A percentile compares a stretch with the other conserved stretches of the same genome.
Evolutionary conservation across 2,888 invertebrate genomes (phyloP).

Genomic region (Empis livida): DNA sequence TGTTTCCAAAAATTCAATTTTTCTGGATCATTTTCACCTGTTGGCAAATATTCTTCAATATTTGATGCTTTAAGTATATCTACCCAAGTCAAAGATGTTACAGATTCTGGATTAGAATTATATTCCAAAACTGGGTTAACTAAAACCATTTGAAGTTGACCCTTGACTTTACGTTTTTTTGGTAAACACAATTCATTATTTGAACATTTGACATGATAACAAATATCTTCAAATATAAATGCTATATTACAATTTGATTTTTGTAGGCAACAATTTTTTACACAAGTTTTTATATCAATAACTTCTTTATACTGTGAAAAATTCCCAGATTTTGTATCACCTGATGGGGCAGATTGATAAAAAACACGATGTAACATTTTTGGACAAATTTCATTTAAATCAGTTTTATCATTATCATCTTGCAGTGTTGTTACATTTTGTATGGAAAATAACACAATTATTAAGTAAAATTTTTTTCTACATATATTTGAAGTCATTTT

Average conservation of each 20-base stretch:
- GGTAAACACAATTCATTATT: constrained; percentile 62
- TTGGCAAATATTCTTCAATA: constrained; percentile 17
- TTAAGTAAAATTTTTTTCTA: too few relatives aligned
- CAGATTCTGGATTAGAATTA: constrained; percentile 16
- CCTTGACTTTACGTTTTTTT: constrained; percentile 42
- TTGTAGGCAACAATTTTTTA: constrained; percentile 41
- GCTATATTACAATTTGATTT: constrained; percentile 56
- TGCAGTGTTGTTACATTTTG: too few relatives aligned
- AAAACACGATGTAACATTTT: constrained; percentile 33
- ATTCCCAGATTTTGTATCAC: constrained; percentile 44
- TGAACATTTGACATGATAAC: constrained; percentile 63
- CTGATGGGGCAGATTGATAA: constrained; percentile 32
- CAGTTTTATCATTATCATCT: too few relatives aligned
- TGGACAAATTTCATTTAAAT: constrained; percentile 14
- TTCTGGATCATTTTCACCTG: constrained; percentile 14
- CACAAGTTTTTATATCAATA: constrained; percentile 55
- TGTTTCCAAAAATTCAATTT: constrained; percentile 27
- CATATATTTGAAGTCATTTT: too few relatives aligned
- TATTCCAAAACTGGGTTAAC: constrained; percentile 56
- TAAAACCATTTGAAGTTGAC: constrained; percentile 61
- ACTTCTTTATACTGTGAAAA: constrained; percentile 43
- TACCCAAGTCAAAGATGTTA: constrained; percentile 19
- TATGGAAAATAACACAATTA: too few relatives aligned
- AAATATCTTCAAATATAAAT: constrained; percentile 59
- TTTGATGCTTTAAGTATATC: constrained; percentile 24